Percentiles rank a stretch among this genome's conserved stretches.
phyloP scores from a whole-genome alignment of 2,888 invertebrate species.

The Steinernema carpocapsae region DNA sequence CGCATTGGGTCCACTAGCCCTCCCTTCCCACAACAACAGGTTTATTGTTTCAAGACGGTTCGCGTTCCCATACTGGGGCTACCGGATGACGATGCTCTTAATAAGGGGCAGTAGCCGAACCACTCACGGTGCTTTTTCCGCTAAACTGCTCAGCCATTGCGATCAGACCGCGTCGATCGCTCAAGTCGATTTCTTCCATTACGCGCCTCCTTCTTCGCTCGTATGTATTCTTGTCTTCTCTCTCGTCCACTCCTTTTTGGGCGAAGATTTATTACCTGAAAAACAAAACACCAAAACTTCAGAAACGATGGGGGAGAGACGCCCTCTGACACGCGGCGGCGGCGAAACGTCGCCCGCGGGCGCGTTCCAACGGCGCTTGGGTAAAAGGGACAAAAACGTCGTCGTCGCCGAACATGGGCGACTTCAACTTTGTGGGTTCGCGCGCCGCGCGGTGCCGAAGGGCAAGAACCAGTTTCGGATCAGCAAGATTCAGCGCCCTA shows the following conservation, averaged over 20 bases:
- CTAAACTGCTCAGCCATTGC: conserved; percentile 44
- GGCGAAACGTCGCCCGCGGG: conserved; percentile 3
- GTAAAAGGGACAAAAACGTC: conserved; percentile 6
- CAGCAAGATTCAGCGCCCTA: no score
- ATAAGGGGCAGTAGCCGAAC: not conserved
- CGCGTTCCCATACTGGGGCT: not conserved
- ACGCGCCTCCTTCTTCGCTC: not conserved
- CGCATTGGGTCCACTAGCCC: not conserved
- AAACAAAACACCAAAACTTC: conserved; percentile 31
- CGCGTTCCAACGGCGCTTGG: not conserved
- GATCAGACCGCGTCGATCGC: conserved; percentile 45
- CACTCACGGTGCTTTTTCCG: conserved; percentile 34
- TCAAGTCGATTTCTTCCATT: conserved; percentile 45
- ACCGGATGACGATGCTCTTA: no score
- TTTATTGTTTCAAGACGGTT: conserved; percentile 3
- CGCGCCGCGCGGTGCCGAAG: not conserved
- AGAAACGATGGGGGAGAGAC: not conserved
- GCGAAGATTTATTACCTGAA: conserved; percentile 34
- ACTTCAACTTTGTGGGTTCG: not conserved
- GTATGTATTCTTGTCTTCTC: not conserved
- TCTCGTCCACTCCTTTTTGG: not conserved
- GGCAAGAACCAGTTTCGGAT: conserved; percentile 29
- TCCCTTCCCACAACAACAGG: not conserved
- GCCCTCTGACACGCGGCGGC: conserved; percentile 27
- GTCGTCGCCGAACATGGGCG: not conserved